phyloP scores from a whole-genome alignment of 2,113 vertebrate genomes.

The Aspidoscelis tigris region DNA sequence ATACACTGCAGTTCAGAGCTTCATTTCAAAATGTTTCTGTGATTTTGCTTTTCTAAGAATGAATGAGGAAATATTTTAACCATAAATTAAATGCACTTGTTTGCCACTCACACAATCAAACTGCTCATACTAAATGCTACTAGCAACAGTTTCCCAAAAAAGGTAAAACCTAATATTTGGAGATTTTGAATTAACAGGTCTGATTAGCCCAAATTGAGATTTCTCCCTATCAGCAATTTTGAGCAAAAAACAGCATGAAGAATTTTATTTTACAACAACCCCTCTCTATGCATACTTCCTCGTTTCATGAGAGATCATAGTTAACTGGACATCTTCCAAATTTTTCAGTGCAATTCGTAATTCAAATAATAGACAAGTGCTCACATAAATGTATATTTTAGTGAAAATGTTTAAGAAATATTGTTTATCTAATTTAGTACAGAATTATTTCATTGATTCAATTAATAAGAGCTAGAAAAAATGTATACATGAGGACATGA shows the following conservation, averaged over 20 bases:
- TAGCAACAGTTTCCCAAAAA: background rate
- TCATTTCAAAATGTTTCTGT: constrained; percentile 52
- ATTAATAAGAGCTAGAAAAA: background rate
- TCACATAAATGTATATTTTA: background rate
- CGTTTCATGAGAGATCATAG: background rate
- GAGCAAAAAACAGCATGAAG: constrained; percentile 34
- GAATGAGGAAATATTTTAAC: constrained; percentile 49
- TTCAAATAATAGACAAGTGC: background rate
- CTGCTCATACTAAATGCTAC: background rate
- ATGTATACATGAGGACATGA: background rate
- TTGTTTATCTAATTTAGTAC: background rate
- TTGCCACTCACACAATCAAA: constrained; percentile 56
- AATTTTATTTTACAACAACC: background rate
- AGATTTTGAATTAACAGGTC: background rate
- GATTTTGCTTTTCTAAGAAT: constrained; percentile 49
- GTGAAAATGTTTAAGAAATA: background rate
- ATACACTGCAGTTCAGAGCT: constrained; percentile 36
- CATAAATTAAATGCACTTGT: background rate
- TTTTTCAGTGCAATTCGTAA: too few relatives aligned
- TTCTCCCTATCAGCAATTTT: background rate
- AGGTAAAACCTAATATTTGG: background rate
- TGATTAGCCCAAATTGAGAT: constrained; percentile 6
- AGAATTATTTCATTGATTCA: background rate
- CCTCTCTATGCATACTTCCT: background rate
- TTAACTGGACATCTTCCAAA: too few relatives aligned